phyloP scores from a whole-genome alignment of 2,888 invertebrate genomes.

The Iphiclides podalirius region DNA sequence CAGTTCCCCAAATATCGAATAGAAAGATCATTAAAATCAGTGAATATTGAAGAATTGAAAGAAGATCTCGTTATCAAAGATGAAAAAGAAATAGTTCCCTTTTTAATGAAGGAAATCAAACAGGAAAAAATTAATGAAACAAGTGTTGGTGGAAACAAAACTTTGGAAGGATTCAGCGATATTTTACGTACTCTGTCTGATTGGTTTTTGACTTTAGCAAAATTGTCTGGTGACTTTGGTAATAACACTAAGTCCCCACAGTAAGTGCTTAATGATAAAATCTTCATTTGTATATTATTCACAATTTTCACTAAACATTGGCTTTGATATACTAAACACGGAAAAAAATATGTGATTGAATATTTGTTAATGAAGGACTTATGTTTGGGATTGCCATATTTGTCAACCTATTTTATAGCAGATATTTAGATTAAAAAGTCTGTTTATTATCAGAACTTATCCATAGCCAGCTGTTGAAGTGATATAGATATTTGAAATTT shows the following conservation, averaged over 20 bases:
- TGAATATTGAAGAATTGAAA: slow-evolving; percentile 1
- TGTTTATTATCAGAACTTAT: no score
- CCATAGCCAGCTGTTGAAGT: no score
- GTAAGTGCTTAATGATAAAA: slow-evolving; percentile 15
- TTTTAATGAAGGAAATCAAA: no score
- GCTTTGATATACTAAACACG: no score
- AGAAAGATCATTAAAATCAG: slow-evolving; percentile 2
- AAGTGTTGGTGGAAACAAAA: not conserved
- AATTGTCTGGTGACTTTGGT: slow-evolving; percentile 29
- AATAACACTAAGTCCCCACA: not conserved
- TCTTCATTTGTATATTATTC: no score
- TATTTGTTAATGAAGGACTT: no score
- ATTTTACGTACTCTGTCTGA: slow-evolving; percentile 44
- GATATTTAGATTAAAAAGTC: no score
- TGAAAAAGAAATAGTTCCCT: not conserved
- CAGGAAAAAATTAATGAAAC: not conserved
- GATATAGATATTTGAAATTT: no score
- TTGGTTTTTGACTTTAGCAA: slow-evolving; percentile 46
- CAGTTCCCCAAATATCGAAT: not conserved
- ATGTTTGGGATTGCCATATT: no score
- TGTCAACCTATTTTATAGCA: no score
- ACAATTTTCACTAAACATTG: no score
- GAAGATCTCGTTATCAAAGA: not conserved
- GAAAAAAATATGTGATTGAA: no score
- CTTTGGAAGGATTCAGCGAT: slow-evolving; percentile 32